phyloP scores from a whole-genome alignment of 2,113 vertebrate species.

The Rattus norvegicus region DNA sequence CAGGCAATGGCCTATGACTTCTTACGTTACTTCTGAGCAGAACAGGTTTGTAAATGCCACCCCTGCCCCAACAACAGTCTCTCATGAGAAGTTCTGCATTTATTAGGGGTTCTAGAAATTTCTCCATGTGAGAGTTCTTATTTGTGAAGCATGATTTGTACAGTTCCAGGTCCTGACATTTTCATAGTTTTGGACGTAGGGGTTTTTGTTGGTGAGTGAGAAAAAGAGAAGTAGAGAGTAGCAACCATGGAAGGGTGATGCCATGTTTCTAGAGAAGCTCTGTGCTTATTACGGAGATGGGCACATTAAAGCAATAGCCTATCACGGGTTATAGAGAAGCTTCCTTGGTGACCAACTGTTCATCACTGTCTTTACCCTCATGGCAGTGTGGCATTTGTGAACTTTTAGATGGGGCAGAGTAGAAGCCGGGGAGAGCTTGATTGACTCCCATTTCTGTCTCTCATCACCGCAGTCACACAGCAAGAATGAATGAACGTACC shows the following conservation, averaged over 20 bases:
- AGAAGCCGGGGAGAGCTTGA: not conserved
- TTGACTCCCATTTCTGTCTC: not conserved
- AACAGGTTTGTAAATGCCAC: not conserved
- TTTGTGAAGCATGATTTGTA: not conserved
- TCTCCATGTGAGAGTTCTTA: not conserved
- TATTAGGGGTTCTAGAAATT: not conserved
- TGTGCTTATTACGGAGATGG: constrained; percentile 10
- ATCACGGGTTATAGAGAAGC: not conserved
- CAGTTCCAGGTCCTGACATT: not conserved
- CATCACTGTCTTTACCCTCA: not conserved
- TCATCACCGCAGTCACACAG: too few relatives aligned
- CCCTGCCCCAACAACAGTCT: not conserved
- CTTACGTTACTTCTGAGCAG: constrained; percentile 29
- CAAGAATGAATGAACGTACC: constrained; percentile 47
- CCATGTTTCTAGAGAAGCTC: not conserved
- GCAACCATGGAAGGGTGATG: not conserved
- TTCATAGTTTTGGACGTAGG: not conserved
- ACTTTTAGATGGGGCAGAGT: not conserved
- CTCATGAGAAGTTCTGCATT: not conserved
- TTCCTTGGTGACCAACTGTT: not conserved
- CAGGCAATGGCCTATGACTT: not conserved
- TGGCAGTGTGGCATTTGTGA: not conserved
- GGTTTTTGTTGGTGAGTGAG: not conserved
- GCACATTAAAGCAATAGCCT: constrained; percentile 1
- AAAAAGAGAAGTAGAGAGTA: not conserved